Conservation (phyloP, 1,140 invertebrate species). For the Dolichoris vasculosae region DNA sequence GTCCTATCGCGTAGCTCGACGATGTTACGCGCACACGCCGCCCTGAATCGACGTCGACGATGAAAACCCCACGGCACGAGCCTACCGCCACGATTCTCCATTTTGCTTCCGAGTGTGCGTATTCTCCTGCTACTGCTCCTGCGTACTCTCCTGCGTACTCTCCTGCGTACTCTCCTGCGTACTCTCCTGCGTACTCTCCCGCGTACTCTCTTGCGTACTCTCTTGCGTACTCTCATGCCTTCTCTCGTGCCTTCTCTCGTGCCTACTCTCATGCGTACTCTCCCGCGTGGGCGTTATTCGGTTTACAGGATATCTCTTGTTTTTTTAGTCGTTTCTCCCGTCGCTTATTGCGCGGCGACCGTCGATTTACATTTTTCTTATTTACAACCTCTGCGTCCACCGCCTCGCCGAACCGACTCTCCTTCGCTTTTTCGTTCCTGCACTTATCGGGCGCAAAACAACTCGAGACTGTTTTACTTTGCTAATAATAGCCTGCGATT, state of each 20-base stretch:
- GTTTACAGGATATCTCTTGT: conserved; percentile 8
- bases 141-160: too few species aligned
- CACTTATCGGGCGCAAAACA: too few species aligned
- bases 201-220: neutral
- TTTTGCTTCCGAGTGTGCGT: conserved; percentile 21
- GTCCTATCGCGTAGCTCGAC: conserved; percentile 51
- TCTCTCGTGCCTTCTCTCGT: neutral
- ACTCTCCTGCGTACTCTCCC: too few species aligned
- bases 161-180: too few species aligned
- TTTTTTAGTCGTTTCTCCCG: neutral
- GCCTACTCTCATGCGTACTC: neutral
- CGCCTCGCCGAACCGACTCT: too few species aligned
- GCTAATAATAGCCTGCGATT: too few species aligned
- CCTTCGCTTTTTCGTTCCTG: too few species aligned
- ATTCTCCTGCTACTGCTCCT: too few species aligned
- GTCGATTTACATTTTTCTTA: neutral
- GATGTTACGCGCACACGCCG: conserved; percentile 22
- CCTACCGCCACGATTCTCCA: conserved; percentile 25
- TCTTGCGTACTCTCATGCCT: neutral
- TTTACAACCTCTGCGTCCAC: too few species aligned
- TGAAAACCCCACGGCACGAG: conserved; percentile 33
- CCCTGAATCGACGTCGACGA: conserved; percentile 45
- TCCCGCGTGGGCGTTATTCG: conserved; percentile 39
- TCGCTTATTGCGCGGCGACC: neutral
- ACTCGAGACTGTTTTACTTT: too few species aligned